Conservation (phyloP, 2,113 vertebrate species). For the Aplodontia rufa region DNA sequence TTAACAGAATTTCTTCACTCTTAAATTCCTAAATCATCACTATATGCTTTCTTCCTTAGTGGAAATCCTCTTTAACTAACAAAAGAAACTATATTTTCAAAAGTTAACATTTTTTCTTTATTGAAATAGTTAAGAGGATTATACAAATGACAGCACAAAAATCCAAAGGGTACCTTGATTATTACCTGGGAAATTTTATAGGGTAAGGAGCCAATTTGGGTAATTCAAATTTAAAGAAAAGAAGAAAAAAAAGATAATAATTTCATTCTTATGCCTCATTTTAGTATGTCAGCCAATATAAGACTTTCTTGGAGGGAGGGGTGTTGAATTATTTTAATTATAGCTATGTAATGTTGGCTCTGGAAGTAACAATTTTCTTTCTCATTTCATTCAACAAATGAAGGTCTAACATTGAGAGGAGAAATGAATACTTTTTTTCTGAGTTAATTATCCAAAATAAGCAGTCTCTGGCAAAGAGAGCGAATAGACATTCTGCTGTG, state of each 20-base stretch:
- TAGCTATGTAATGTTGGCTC: not conserved
- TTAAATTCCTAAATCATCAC: constrained; percentile 42
- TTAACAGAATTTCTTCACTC: constrained; percentile 36
- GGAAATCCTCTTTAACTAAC: not conserved
- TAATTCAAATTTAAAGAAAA: not conserved
- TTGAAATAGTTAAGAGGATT: not conserved
- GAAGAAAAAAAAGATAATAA: not conserved
- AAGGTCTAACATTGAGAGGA: not conserved
- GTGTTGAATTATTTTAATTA: not conserved
- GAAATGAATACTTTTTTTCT: constrained; percentile 5
- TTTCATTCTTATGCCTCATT: not conserved
- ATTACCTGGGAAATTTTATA: not conserved
- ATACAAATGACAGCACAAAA: not conserved
- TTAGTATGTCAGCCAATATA: not conserved
- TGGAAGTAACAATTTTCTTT: not conserved
- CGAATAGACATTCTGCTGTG: not conserved
- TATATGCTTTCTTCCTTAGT: not conserved
- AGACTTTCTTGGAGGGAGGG: not conserved
- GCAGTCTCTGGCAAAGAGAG: not conserved
- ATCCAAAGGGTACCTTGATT: not conserved
- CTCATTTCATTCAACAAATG: constrained; percentile 25
- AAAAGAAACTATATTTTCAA: not conserved
- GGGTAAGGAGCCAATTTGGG: not conserved
- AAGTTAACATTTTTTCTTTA: not conserved
- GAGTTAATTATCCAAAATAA: constrained; percentile 14